Evolutionary conservation across 2,797 vertebrate species (phyloP).

Genomic region (Pogoniulus pusillus): DNA sequence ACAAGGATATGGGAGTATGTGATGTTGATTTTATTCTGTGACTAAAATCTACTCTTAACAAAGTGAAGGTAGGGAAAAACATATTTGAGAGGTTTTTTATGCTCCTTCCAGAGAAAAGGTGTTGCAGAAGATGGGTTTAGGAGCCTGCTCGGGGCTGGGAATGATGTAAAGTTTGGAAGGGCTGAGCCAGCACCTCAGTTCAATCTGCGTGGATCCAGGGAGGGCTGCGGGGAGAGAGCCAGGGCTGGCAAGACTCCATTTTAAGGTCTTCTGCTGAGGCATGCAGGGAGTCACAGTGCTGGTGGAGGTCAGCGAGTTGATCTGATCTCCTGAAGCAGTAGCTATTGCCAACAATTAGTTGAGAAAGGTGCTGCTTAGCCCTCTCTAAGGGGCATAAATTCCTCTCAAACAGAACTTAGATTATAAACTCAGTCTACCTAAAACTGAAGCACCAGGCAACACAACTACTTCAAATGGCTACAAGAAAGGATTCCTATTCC

Average conservation of each 20-base stretch:
- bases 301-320: background rate
- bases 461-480: fast-evolving
- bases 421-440: background rate
- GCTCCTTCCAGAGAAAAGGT: background rate
- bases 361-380: background rate
- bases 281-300: background rate
- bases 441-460: background rate
- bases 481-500: background rate
- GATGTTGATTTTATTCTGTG: background rate
- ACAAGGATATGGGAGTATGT: background rate
- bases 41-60: background rate
- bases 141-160: background rate
- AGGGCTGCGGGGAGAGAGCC: fast-evolving
- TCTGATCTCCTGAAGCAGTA: background rate
- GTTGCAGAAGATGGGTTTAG: background rate
- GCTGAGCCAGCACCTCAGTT: background rate
- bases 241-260: background rate
- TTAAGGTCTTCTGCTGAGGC: fast-evolving
- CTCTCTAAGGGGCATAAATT: background rate
- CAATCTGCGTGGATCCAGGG: fast-evolving
- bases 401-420: background rate
- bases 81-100: background rate
- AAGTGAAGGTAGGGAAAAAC: background rate
- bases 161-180: background rate
- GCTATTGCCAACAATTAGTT: background rate